Conservation (phyloP, 1,140 invertebrate species). For the Drosophila orosa region DNA sequence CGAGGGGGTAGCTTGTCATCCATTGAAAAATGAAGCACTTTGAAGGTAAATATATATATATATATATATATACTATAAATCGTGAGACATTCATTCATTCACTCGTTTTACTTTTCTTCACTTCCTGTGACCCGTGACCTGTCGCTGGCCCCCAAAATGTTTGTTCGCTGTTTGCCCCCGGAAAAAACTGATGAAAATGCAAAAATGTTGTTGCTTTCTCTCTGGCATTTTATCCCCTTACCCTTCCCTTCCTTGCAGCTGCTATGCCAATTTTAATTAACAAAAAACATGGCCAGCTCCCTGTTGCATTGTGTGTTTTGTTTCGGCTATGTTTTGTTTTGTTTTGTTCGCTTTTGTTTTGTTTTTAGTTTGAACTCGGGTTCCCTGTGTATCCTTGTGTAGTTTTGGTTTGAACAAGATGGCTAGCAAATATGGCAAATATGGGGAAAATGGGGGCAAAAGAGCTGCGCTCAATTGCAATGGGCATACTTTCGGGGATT, state of each 20-base stretch:
- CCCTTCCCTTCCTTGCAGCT: slow-evolving; percentile 3
- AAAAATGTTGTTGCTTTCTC: slow-evolving; percentile 45
- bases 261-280: slow-evolving; percentile 78
- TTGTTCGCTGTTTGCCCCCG: slow-evolving; percentile 2
- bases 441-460: not conserved
- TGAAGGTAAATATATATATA: slow-evolving; percentile 52
- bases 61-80: slow-evolving; percentile 13
- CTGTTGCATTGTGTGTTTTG: slow-evolving; percentile 58
- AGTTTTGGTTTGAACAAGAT: slow-evolving; percentile 13
- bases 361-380: slow-evolving; percentile 45
- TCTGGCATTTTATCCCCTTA: not conserved
- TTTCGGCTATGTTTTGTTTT: slow-evolving; percentile 42
- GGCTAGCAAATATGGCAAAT: slow-evolving; percentile 17
- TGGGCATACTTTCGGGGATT: slow-evolving; percentile 40
- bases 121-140: slow-evolving; percentile 21
- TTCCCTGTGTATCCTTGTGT: slow-evolving; percentile 23
- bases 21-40: slow-evolving; percentile 60
- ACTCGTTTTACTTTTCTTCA: slow-evolving; percentile 4
- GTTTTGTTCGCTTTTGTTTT: slow-evolving; percentile 40
- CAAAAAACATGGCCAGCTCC: slow-evolving; percentile 71
- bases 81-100: slow-evolving; percentile 14
- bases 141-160: slow-evolving; percentile 28
- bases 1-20: slow-evolving; percentile 40
- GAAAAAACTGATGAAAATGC: slow-evolving; percentile 54
- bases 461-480: slow-evolving; percentile 26